Evolutionary conservation across 2,797 vertebrate species (phyloP), one percentile per base, ranked within the genome.

Genomic region (Psittacula derbiana): DNA sequence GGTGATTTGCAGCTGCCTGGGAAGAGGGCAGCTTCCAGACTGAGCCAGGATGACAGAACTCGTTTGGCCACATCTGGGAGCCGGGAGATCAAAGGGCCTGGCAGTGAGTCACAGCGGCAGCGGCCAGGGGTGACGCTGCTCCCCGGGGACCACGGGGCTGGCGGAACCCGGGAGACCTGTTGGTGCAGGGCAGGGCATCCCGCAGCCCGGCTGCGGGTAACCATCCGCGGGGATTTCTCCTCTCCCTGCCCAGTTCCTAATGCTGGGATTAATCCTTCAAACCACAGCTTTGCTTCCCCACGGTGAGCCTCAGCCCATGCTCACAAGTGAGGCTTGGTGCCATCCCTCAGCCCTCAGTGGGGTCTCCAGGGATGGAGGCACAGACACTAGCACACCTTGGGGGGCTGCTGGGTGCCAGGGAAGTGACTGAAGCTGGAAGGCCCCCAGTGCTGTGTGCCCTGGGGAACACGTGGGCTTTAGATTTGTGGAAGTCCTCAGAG

Each of bases 91-190:
- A 97, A 95, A 96, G 95, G 60, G 64, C 65, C 41, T 3, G 18
- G 64, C 14, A 1, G 71, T 96, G 93, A 96, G 89, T 96, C 96
- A 96, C 4, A 64, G 95, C 74, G 69, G 84, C 27, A 36, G 61
- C 2, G 61, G 79, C 30, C 6, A 33, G 74, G 82, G 83, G 83
- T 92, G 95, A 94, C 65, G 91, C 91, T 66, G 94, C 88, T 94
- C 60, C 86, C 61, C 44, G 6, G 81, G 92, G 74, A 87, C 71
- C 11, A 76, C 76, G 82, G 70, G 80, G 86, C 89, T 73, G 86
- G 70, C 8, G 30, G 64, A 96, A 95, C 92, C 93, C 36, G 86
- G 84, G 86, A 74, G 95, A 96, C 90, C 80, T 93, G 94, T 94
- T 3, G 10, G 92, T n/a, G 80, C 90, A 88, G 96, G 95, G 92